Evolutionary conservation across 2,113 vertebrate species (phyloP).

Genomic region (Chionis minor): DNA sequence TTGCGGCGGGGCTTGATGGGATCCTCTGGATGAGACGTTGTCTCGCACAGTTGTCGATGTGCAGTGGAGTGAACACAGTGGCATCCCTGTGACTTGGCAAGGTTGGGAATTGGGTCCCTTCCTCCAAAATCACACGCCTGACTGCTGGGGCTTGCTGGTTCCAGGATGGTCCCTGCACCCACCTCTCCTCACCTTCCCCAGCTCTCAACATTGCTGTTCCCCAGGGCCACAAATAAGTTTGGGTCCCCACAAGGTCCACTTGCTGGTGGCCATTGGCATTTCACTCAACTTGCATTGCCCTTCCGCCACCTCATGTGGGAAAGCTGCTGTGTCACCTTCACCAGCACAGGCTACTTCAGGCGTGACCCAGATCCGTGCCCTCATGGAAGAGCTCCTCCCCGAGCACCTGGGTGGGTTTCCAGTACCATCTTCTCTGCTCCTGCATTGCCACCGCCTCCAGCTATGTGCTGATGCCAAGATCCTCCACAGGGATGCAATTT

Average conservation of each 20-base stretch:
- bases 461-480: background rate
- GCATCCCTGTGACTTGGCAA: background rate
- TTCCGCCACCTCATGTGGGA: background rate
- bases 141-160: background rate
- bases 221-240: background rate
- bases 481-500: background rate
- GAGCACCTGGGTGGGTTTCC: background rate
- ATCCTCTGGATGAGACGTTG: background rate
- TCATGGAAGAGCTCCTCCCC: background rate
- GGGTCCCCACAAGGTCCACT: background rate
- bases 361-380: background rate
- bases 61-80: background rate
- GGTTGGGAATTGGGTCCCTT: background rate
- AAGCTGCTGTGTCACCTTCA: background rate
- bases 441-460: background rate
- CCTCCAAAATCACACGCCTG: background rate
- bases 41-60: rapidly evolving
- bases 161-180: background rate
- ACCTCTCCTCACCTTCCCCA: background rate
- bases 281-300: background rate
- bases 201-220: background rate
- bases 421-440: background rate
- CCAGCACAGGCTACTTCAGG: background rate
- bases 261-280: background rate
- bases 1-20: background rate